Evolutionary conservation across 2,888 invertebrate genomes (phyloP), one percentile per base, ranked within the genome.

Genomic region (Ophraella communa): DNA sequence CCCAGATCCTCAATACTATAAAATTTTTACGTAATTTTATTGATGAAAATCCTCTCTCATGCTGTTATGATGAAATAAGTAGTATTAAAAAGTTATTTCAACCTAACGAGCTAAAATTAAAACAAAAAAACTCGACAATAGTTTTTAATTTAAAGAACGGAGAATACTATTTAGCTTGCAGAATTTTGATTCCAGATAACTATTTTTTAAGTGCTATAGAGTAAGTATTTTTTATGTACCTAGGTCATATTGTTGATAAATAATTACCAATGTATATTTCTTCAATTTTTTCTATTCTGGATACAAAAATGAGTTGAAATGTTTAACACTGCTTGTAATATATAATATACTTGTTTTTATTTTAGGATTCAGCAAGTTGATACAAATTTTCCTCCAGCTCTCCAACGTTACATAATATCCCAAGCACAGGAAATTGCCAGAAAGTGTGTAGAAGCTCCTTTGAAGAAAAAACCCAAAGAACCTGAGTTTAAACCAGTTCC

Each of bases 11-110:
- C 33, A 82, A 83, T 51, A 81, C 86, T 3, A 77, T 90, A 14
- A 84, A 86, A 70, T 90, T 91, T 75, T 80, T 91, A 4, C 81
- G 85, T 54, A 87, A 85, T 66, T 91, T 91, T 76, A 80, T 91
- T 11, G 85, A 87, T 52, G 89, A 91, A 69, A 90, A 91, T 81
- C 88, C 90, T 0, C 81, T 92, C 3, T 89, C 88, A 75, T 88
- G 90, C 62, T 91, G 91, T 73, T 88, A 88, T 70, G 89, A 90
- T 74, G 91, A 92, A 81, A 89, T 92, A 65, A 83, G 85, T 64
- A 78, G 82, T 47, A 77, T 91, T 56, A 89, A 88, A 70, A 83
- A 83, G 65, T 79, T 85, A 20, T 75, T 89, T 3, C 75, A 67
- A 42, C 68, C 73, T 4, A 75, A 89, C 74, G 87, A 87, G 73